phyloP scores from a whole-genome alignment of 2,888 invertebrate species.

The Spilosoma lubricipeda region DNA sequence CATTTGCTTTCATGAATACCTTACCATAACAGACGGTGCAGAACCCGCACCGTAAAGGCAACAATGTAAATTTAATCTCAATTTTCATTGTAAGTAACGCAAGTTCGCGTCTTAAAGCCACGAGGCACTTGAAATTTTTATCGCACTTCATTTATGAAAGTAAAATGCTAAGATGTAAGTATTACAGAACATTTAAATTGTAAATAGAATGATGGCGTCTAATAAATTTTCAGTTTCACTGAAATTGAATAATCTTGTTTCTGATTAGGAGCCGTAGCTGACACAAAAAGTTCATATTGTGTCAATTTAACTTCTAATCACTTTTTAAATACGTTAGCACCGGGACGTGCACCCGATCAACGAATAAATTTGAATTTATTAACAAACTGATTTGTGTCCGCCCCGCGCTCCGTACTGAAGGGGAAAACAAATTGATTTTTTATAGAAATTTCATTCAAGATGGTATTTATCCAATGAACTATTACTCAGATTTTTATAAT shows the following conservation, averaged over 20 bases:
- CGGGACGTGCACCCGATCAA: conserved; percentile 77
- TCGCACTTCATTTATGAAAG: conserved; percentile 22
- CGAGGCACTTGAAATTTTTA: conserved; percentile 19
- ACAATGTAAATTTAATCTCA: conserved; percentile 83
- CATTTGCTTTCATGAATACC: conserved; percentile 83
- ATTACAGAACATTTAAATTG: conserved; percentile 34
- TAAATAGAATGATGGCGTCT: conserved; percentile 46
- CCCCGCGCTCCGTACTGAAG: conserved; percentile 71
- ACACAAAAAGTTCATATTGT: conserved; percentile 85
- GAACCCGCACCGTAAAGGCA: conserved; percentile 70
- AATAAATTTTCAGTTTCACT: conserved; percentile 54
- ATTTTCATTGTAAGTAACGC: conserved; percentile 72
- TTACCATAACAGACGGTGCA: conserved; percentile 76
- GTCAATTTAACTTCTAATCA: conserved; percentile 86
- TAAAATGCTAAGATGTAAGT: conserved; percentile 8
- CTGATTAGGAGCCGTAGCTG: conserved; percentile 72
- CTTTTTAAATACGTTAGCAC: conserved; percentile 85
- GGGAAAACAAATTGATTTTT: conserved; percentile 81
- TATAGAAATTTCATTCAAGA: conserved; percentile 40
- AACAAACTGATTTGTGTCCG: conserved; percentile 76
- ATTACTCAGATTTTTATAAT: conserved; percentile 27
- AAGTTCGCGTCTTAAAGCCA: conserved; percentile 47
- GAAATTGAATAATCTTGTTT: conserved; percentile 81
- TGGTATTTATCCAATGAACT: conserved; percentile 16
- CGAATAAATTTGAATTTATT: conserved; percentile 86